These are phyloP conservation scores for Pristionchus japonicus DNA, from an alignment of 2,888 invertebrate genomes.

Conservation along the genomic window DNA sequence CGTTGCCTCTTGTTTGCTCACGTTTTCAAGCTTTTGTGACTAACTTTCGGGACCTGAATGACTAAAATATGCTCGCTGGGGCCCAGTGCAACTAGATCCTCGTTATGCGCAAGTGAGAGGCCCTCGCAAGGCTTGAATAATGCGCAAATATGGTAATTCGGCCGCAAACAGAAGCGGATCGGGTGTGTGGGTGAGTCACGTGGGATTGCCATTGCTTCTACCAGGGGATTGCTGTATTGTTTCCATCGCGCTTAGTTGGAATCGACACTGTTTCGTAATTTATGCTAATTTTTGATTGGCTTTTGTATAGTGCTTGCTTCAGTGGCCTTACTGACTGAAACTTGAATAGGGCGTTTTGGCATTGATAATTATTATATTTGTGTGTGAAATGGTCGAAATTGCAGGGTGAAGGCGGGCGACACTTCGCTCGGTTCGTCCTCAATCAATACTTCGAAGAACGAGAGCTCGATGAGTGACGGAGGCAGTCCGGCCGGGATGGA, in stretches of 20 bases:
- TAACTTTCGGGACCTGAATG: too few species aligned
- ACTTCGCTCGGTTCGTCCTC: conserved; percentile 36
- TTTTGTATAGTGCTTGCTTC: too few species aligned
- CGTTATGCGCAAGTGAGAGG: neutral
- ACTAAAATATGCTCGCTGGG: too few species aligned
- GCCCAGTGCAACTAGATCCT: neutral
- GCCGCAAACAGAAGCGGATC: neutral
- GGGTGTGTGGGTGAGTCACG: neutral
- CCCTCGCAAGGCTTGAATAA: neutral
- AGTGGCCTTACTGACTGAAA: too few species aligned
- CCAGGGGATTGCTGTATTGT: neutral
- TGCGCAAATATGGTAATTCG: neutral
- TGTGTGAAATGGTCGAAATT: too few species aligned
- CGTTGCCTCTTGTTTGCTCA: neutral
- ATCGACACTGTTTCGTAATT: neutral
- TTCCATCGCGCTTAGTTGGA: neutral
- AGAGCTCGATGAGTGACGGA: conserved; percentile 31
- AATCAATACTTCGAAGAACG: conserved; percentile 47
- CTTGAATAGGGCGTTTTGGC: too few species aligned
- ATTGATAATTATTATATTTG: neutral
- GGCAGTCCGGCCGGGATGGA: conserved; percentile 39
- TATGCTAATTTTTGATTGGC: too few species aligned
- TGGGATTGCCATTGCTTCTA: neutral
- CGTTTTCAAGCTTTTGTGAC: too few species aligned
- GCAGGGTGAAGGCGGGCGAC: conserved; percentile 46